Evolutionary conservation across 2,888 invertebrate genomes (phyloP).

Genomic region (Drosophila emarginata): DNA sequence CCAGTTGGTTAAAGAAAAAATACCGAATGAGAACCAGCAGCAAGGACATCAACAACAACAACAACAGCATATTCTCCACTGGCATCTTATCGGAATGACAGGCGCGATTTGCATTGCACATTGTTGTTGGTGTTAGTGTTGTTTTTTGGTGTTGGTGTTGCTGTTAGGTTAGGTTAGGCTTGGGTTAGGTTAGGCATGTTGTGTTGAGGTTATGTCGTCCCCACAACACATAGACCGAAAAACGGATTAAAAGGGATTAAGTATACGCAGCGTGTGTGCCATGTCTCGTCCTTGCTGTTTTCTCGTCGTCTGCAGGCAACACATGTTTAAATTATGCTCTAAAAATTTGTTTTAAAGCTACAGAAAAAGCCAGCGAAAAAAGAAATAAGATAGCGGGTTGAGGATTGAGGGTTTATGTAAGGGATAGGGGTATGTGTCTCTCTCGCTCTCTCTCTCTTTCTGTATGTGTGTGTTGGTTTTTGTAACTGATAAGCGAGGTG

Average conservation of each 20-base stretch:
- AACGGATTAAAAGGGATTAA: constrained; percentile 72
- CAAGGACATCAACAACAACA: constrained; percentile 13
- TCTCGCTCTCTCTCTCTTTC: no score
- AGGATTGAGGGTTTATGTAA: constrained; percentile 25
- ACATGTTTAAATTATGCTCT: constrained; percentile 74
- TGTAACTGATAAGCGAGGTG: constrained; percentile 63
- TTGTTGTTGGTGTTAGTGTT: constrained; percentile 37
- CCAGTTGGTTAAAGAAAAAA: constrained; percentile 13
- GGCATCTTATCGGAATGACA: constrained; percentile 56
- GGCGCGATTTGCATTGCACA: constrained; percentile 60
- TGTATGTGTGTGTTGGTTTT: constrained; percentile 46
- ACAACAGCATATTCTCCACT: constrained; percentile 17
- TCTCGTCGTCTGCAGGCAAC: constrained; percentile 45
- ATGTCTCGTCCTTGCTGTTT: constrained; percentile 21
- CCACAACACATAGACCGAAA: constrained; percentile 54
- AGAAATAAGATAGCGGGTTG: not conserved
- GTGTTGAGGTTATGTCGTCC: constrained; percentile 67
- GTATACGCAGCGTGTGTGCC: constrained; percentile 68
- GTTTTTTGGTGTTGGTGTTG: constrained; percentile 13
- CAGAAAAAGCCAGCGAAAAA: not conserved
- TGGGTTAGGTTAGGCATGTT: constrained; percentile 27
- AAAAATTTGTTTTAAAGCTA: constrained; percentile 70
- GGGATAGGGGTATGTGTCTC: constrained; percentile 13
- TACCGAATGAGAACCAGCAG: not conserved
- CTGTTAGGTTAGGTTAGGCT: constrained; percentile 5